A percentile compares a stretch with the other conserved stretches of the same genome.
Conservation (phyloP, 1,140 invertebrate species). For the Brachionus calyciflorus region DNA sequence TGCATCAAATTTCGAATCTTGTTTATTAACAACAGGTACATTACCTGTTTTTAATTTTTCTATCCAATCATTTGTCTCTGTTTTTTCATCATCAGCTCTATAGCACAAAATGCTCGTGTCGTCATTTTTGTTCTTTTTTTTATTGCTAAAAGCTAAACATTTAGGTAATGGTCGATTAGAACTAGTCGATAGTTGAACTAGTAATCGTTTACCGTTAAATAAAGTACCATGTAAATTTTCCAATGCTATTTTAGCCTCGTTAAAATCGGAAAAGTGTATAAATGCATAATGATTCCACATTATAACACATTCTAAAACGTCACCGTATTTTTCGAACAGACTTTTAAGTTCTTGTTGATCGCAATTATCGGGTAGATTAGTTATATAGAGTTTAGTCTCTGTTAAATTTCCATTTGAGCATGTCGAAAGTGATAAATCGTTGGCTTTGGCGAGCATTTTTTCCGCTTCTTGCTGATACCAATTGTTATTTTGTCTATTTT, state of each 20-base stretch:
- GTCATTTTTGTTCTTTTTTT: background rate
- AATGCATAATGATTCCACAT: constrained; percentile 46
- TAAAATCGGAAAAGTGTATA: constrained; percentile 25
- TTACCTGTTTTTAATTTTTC: background rate
- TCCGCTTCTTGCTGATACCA: constrained; percentile 27
- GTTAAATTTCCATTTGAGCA: background rate
- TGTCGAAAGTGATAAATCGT: background rate
- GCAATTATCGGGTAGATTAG: constrained; percentile 21
- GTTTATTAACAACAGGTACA: background rate
- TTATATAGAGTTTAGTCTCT: constrained; percentile 15
- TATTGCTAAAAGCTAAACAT: constrained; percentile 19
- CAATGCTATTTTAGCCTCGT: constrained; percentile 16
- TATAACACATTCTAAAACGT: constrained; percentile 44
- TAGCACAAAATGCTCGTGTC: background rate
- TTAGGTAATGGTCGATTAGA: constrained; percentile 30
- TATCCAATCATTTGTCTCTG: background rate
- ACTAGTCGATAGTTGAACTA: constrained; percentile 32
- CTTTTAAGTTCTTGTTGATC: background rate
- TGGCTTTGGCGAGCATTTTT: background rate
- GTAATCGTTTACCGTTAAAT: background rate
- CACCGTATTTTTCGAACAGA: constrained; percentile 11
- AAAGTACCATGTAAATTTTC: constrained; percentile 26
- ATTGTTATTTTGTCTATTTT: background rate
- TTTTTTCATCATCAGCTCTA: background rate
- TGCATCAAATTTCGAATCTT: background rate